Evolutionary conservation across 2,113 vertebrate species (phyloP).

Genomic region (Hemibagrus wyckioides): DNA sequence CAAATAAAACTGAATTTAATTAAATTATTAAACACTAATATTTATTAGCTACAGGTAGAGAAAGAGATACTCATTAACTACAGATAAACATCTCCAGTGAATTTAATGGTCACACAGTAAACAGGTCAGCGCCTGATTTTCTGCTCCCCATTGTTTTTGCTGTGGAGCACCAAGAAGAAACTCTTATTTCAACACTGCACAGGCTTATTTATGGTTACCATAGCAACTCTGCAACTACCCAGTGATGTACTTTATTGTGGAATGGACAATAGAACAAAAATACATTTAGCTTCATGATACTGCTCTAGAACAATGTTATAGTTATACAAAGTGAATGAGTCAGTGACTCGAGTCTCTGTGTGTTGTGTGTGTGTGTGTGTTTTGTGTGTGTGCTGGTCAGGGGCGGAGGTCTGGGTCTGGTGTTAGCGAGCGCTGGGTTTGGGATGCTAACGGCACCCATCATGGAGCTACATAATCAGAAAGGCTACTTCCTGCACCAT

Average conservation of each 20-base stretch:
- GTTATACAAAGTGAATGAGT: not conserved
- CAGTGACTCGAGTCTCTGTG: not conserved
- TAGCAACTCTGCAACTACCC: not conserved
- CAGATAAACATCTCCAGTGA: not conserved
- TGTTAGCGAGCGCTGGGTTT: constrained; percentile 92
- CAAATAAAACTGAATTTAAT: no score
- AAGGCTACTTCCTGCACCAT: constrained; percentile 98
- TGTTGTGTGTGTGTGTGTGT: constrained; percentile 30
- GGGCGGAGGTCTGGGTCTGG: constrained; percentile 90
- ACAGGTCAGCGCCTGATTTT: not conserved
- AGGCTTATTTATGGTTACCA: not conserved
- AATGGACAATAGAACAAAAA: not conserved
- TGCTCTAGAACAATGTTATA: not conserved
- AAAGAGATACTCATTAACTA: not conserved
- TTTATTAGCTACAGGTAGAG: not conserved
- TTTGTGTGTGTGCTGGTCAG: constrained; percentile 70
- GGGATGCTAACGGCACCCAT: constrained; percentile 95
- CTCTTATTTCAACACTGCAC: not conserved
- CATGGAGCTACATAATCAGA: constrained; percentile 98
- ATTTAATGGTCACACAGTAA: not conserved
- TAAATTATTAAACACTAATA: no score
- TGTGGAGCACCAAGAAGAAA: not conserved
- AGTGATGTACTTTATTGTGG: not conserved
- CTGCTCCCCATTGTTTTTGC: not conserved
- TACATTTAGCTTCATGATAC: not conserved